A percentile compares a stretch with the other conserved stretches of the same genome.
Evolutionary conservation across 2,797 vertebrate species (phyloP).

Genomic region (Masticophis lateralis): DNA sequence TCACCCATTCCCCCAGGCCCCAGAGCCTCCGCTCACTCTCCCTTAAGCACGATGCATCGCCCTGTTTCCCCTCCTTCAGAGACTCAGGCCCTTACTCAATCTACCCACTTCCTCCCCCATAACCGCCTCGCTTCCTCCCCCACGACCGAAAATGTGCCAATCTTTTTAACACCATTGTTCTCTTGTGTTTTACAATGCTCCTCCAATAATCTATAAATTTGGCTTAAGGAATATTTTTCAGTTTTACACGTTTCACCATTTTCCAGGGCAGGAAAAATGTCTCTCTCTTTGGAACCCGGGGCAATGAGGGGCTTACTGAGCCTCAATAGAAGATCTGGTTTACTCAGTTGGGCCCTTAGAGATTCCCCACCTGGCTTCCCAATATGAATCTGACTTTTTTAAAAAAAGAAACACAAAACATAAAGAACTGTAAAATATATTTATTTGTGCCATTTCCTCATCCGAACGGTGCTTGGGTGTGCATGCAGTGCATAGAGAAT

Average conservation of each 20-base stretch:
- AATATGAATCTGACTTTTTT: neutral
- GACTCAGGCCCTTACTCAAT: no score
- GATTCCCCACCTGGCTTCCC: neutral
- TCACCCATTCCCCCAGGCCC: no score
- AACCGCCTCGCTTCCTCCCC: no score
- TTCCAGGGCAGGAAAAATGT: neutral
- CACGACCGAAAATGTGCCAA: no score
- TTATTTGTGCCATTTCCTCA: conserved; percentile 7
- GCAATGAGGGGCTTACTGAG: neutral
- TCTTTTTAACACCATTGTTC: neutral
- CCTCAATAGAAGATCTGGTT: neutral
- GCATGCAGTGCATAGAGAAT: neutral
- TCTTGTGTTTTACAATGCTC: neutral
- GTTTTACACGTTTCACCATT: neutral
- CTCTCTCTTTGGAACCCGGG: neutral
- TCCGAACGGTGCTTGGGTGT: neutral
- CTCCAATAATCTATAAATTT: neutral
- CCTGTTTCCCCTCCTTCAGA: no score
- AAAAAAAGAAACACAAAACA: neutral
- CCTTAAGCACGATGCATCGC: no score
- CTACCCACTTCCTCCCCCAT: no score
- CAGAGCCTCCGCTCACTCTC: no score
- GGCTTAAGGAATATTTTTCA: neutral
- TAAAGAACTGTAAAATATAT: conserved; percentile 19
- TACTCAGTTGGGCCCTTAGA: neutral